phyloP scores from a whole-genome alignment of 1,140 invertebrate genomes.

The Solenopsis invicta region DNA sequence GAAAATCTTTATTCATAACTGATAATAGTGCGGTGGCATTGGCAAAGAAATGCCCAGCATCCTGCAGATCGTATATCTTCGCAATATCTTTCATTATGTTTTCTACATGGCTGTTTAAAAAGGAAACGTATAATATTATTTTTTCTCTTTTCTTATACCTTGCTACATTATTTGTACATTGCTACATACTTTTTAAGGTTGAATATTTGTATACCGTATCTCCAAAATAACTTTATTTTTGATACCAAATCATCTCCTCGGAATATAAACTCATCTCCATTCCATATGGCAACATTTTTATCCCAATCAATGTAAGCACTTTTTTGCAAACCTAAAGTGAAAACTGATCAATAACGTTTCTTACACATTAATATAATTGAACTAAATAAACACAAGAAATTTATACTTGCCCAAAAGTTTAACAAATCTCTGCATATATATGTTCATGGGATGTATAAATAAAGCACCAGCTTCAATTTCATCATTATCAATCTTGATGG shows the following conservation, averaged over 20 bases:
- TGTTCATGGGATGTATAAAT: slow-evolving; percentile 89
- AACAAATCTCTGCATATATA: slow-evolving; percentile 89
- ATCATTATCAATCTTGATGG: slow-evolving; percentile 85
- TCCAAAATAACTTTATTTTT: slow-evolving; percentile 86
- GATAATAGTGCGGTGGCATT: slow-evolving; percentile 87
- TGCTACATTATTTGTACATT: too few relatives aligned
- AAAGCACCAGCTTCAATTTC: slow-evolving; percentile 89
- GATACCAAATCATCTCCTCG: slow-evolving; percentile 87
- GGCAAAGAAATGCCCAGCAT: slow-evolving; percentile 86
- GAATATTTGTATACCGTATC: slow-evolving; percentile 88
- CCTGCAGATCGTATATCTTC: too few relatives aligned
- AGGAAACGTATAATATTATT: slow-evolving; percentile 30
- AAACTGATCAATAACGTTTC: slow-evolving; percentile 9
- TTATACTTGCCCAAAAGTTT: slow-evolving; percentile 86
- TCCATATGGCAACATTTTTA: slow-evolving; percentile 85
- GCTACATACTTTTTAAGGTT: slow-evolving; percentile 82
- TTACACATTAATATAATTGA: not conserved
- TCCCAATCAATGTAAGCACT: slow-evolving; percentile 60
- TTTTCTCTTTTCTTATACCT: not conserved
- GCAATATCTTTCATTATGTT: too few relatives aligned
- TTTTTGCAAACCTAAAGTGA: slow-evolving; percentile 81
- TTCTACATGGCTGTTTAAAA: too few relatives aligned
- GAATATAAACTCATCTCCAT: slow-evolving; percentile 88
- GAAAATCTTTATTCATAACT: slow-evolving; percentile 87
- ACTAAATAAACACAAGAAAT: slow-evolving; percentile 7